Conservation (phyloP, 2,113 vertebrate species). For the Cynocephalus volans region DNA sequence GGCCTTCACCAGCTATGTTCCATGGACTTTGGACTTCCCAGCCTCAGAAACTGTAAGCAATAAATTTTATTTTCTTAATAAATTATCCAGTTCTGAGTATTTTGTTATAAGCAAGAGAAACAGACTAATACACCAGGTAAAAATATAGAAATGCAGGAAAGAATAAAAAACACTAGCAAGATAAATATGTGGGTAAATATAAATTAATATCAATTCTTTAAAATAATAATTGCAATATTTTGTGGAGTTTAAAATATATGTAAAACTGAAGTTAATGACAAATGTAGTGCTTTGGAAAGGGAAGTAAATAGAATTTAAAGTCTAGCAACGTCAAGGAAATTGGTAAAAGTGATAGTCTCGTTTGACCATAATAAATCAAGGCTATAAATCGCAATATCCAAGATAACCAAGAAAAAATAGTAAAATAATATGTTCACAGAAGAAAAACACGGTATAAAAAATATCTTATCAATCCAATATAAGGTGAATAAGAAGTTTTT, state of each 20-base stretch:
- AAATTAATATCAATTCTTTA: slow-evolving; percentile 29
- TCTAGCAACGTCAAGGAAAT: background rate
- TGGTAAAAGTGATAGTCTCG: background rate
- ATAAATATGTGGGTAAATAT: background rate
- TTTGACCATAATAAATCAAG: background rate
- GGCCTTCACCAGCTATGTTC: no score
- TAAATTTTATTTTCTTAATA: no score
- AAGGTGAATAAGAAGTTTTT: background rate
- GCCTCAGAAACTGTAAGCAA: no score
- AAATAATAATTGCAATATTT: background rate
- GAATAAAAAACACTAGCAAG: background rate
- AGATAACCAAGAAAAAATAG: slow-evolving; percentile 7
- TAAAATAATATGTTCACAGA: background rate
- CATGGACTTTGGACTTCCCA: no score
- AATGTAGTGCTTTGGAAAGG: slow-evolving; percentile 15
- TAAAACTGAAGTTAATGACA: slow-evolving; percentile 51
- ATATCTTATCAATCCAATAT: background rate
- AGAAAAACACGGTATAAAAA: slow-evolving; percentile 18
- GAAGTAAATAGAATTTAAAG: slow-evolving; percentile 14
- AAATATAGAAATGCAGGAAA: background rate
- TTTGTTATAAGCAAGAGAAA: no score
- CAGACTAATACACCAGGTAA: background rate
- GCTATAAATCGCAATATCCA: background rate
- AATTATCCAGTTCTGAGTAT: no score
- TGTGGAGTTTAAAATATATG: background rate